Base-by-base conservation (phyloP, 2,888 invertebrate genomes). In the Rutpela maculata region DNA sequence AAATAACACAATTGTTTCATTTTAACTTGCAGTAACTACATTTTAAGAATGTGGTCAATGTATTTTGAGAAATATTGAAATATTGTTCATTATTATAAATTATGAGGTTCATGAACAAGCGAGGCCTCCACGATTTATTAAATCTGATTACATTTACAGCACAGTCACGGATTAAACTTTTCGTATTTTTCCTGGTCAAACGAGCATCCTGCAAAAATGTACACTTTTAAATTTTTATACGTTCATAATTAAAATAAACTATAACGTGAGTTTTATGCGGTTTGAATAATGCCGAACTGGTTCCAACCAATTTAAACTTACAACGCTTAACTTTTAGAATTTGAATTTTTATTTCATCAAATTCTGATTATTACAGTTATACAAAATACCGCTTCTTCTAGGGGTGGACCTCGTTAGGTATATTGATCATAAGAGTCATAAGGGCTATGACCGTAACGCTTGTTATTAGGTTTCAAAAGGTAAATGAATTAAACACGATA, bases 81-180 rank as follows among this genome's bases (percentile, higher is more conserved):
- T n/a, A 6, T 15, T 50, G n/a, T n/a, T 50, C 50, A 50, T 50
- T 50, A 50, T n/a, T 50, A 50, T n/a, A 6, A 50, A 50, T 50
- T 50, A 50, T 50, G n/a, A 50, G n/a, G n/a, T 50, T 50, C 50
- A n/a, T 50, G 50, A 50, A 50, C 12, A 50, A 50, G n/a, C n/a
- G 7, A 12, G 17, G n/a, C n/a, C n/a, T 50, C n/a, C 50, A 50
- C 50, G 50, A 50, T 50, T 50, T 50, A 50, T 50, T 50, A 12
- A 43, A 50, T 50, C 50, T n/a, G 50, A 50, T 50, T 50, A n/a
- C 7, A 50, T 50, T 50, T 50, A 50, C n/a, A 50, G 17, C 50
- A 7, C n/a, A 50, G 50, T 50, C 50, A 50, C 50, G 50, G 15
- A 50, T n/a, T 50, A 6, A 50, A 43, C 12, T 43, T 43, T 43